Evolutionary conservation across 2,888 invertebrate species (phyloP), one percentile per base, ranked within the genome.

Genomic region (Gymnosoma rotundatum): DNA sequence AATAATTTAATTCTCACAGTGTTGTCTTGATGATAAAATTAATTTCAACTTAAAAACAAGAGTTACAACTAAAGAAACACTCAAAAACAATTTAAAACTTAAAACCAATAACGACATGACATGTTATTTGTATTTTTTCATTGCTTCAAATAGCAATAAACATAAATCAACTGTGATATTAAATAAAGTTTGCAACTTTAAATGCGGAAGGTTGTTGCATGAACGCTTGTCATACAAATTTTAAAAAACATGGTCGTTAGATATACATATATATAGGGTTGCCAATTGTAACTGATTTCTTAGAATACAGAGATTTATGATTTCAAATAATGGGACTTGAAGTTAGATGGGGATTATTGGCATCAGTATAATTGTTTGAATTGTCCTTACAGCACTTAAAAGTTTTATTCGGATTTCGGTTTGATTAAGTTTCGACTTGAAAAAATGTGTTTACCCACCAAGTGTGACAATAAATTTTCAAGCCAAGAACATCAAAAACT

Each of bases 111-210:
- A 69, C 64, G 60, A 70, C 60, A 70, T 72, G 80, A 63, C 80
- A 80, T 80, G 80, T 74, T 74, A 36, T 76, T 70, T 70, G 56
- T 72, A 48, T 52, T 69, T 3, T 36, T 7, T 25, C 52, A 61
- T 67, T 79, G 60, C 70, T 70, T 63, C 58, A 58, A 16, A 45
- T 21, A 74, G 73, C 69, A 78, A 84, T 84, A 81, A 84, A 84
- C 73, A 84, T 84, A 84, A 84, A 84, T 84, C 83, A 84, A 84
- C 21, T 78, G 64, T 81, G 80, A 84, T 80, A 84, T 84, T 73
- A 84, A 80, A 84, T 84, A 81, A 84, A 84, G 78, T 78, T 81
- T 78, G 67, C 75, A 74, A 78, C 80, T 80, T 25, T 81, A 52
- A 80, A 80, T 20, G 48, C 38, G 48, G 25, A 64, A 81, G 75